Evolutionary conservation across 64 coral and sea anemone species (phyloP).

Genomic region (Montipora foliosa): DNA sequence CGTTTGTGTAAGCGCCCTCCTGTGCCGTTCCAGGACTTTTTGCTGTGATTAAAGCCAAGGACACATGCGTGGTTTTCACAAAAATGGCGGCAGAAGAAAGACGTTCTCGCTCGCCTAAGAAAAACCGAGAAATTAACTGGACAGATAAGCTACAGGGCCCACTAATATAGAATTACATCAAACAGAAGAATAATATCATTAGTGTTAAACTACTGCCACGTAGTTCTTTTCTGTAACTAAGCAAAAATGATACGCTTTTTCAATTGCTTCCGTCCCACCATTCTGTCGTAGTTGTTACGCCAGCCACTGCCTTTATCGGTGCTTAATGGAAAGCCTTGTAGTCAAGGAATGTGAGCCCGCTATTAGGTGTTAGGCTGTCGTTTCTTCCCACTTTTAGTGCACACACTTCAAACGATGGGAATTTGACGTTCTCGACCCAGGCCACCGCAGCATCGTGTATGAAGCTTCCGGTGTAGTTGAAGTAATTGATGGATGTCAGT

Average conservation of each 20-base stretch:
- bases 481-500: no score
- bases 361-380: slow-evolving; percentile 39
- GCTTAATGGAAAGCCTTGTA: slow-evolving; percentile 74
- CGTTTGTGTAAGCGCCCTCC: no score
- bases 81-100: no score
- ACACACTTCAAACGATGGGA: slow-evolving; percentile 61
- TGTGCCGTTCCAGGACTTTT: no score
- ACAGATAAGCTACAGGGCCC: no score
- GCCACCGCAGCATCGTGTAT: slow-evolving; percentile 71
- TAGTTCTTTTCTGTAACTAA: neutral
- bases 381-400: slow-evolving; percentile 68
- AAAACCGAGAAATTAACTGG: no score
- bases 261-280: slow-evolving; percentile 85
- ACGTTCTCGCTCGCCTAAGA: no score
- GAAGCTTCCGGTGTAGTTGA: neutral
- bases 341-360: slow-evolving; percentile 40
- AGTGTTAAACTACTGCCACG: neutral
- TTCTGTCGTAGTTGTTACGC: neutral
- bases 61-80: no score
- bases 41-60: no score
- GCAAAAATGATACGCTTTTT: neutral
- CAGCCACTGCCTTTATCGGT: slow-evolving; percentile 12
- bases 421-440: slow-evolving; percentile 46
- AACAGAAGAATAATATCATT: no score
- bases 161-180: no score